Evolutionary conservation across 2,888 invertebrate species (phyloP).

Genomic region (Sphecodes monilicornis): DNA sequence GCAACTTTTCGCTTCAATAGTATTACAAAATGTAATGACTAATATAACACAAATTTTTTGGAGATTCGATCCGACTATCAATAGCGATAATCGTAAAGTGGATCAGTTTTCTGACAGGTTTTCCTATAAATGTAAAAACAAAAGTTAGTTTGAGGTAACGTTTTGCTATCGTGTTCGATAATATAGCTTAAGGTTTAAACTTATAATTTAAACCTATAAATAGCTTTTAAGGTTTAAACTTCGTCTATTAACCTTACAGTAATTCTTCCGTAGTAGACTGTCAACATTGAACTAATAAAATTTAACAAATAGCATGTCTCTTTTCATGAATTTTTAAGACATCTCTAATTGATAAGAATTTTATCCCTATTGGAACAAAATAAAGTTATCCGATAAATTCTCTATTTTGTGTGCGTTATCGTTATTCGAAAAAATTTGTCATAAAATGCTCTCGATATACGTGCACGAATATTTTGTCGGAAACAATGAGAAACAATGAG

Average conservation of each 20-base stretch:
- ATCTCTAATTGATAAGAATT: not conserved
- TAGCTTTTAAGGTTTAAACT: not conserved
- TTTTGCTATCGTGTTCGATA: not conserved
- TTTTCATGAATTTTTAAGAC: not conserved
- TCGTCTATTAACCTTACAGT: not conserved
- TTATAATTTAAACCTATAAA: no score
- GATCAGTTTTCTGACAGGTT: not conserved
- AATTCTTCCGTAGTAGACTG: not conserved
- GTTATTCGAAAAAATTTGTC: not conserved
- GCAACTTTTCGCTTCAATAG: not conserved
- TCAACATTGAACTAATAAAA: not conserved
- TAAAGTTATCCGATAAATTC: not conserved
- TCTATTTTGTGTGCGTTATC: not conserved
- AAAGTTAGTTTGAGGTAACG: not conserved
- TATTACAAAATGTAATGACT: not conserved
- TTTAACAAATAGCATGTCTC: not conserved
- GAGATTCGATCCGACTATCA: not conserved
- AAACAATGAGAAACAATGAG: not conserved
- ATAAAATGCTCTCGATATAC: not conserved
- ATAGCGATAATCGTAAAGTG: not conserved
- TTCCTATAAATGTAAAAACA: not conserved
- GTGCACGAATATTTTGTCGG: not conserved
- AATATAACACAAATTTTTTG: not conserved
- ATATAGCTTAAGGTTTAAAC: not conserved
- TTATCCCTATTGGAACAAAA: not conserved